phyloP scores from a whole-genome alignment of 1,140 invertebrate species.

The Spodoptera frugiperda region DNA sequence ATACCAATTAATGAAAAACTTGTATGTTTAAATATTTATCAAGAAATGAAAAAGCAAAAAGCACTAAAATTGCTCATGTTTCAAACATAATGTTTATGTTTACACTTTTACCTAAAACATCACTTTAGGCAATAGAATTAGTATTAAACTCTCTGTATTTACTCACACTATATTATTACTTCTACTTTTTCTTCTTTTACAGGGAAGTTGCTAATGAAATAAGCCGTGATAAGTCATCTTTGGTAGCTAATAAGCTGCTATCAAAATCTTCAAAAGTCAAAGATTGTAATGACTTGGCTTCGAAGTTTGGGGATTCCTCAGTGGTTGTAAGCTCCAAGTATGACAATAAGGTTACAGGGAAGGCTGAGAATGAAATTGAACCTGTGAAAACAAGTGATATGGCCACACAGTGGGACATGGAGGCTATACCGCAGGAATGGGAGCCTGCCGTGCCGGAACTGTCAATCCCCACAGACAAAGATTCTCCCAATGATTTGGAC shows the following conservation, averaged over 20 bases:
- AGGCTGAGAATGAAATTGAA: constrained; percentile 44
- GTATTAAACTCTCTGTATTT: too few species aligned
- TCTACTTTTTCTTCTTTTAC: too few species aligned
- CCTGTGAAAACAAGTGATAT: constrained; percentile 68
- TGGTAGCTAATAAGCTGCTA: constrained; percentile 60
- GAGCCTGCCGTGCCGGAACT: constrained; percentile 67
- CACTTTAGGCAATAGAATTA: too few species aligned
- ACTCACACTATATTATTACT: too few species aligned
- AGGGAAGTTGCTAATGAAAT: constrained; percentile 79
- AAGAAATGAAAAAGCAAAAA: too few species aligned
- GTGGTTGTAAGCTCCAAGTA: constrained; percentile 42
- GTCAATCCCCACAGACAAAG: constrained; percentile 66
- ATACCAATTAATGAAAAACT: too few species aligned
- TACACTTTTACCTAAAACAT: too few species aligned
- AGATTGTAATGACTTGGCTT: constrained; percentile 50
- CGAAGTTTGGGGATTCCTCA: constrained; percentile 40
- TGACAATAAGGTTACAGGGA: constrained; percentile 48
- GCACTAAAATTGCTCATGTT: neutral
- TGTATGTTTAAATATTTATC: too few species aligned
- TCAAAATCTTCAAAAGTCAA: constrained; percentile 48
- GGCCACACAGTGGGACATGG: constrained; percentile 74
- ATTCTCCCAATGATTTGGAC: constrained; percentile 57
- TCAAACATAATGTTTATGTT: neutral
- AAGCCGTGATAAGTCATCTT: constrained; percentile 74
- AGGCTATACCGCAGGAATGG: constrained; percentile 67